These are phyloP conservation scores for Leucoma salicis DNA, from an alignment of 2,888 invertebrate genomes.

Conservation along the genomic window DNA sequence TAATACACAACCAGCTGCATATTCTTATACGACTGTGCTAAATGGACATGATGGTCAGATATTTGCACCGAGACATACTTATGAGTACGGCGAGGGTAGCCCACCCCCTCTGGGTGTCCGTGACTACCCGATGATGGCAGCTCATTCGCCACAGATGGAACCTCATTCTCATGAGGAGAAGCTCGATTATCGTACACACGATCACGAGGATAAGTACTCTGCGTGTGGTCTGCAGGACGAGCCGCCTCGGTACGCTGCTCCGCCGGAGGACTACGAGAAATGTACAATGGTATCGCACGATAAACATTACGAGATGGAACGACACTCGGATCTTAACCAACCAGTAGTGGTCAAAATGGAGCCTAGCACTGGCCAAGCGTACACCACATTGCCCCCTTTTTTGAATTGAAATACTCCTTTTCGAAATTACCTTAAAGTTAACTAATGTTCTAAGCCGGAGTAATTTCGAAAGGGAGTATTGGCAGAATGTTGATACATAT, in stretches of 20 bases:
- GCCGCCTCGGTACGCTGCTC: slow-evolving; percentile 80
- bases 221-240: slow-evolving; percentile 76
- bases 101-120: slow-evolving; percentile 84
- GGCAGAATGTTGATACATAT: not conserved
- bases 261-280: slow-evolving; percentile 84
- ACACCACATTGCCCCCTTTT: slow-evolving; percentile 89
- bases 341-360: slow-evolving; percentile 82
- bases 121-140: slow-evolving; percentile 85
- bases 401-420: slow-evolving; percentile 86
- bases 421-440: slow-evolving; percentile 76
- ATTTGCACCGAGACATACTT: slow-evolving; percentile 84
- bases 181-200: slow-evolving; percentile 67
- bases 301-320: slow-evolving; percentile 72
- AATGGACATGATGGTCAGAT: slow-evolving; percentile 89
- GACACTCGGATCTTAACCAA: slow-evolving; percentile 68
- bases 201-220: slow-evolving; percentile 73
- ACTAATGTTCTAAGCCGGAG: slow-evolving; percentile 24
- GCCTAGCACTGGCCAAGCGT: slow-evolving; percentile 79
- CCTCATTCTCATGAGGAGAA: slow-evolving; percentile 79
- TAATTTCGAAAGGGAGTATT: slow-evolving; percentile 82
- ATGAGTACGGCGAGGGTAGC: slow-evolving; percentile 83
- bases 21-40: slow-evolving; percentile 85
- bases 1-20: slow-evolving; percentile 81
- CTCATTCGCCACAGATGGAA: slow-evolving; percentile 83
- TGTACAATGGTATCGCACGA: slow-evolving; percentile 77